Conservation (phyloP, 2,113 vertebrate species). For the Macheiramphus alcinus region DNA sequence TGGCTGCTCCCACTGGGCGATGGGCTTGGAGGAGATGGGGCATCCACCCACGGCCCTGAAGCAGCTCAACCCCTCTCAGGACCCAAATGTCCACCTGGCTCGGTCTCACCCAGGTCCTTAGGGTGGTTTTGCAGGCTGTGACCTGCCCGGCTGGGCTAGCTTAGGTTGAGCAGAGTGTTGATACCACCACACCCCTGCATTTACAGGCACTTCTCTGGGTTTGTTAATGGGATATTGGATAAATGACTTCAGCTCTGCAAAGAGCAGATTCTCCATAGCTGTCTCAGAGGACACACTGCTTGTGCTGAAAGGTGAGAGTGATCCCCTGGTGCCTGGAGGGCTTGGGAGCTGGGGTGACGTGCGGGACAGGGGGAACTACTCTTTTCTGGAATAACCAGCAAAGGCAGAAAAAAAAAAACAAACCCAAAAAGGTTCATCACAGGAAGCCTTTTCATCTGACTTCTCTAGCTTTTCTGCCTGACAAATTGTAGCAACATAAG, state of each 20-base stretch:
- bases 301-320: not conserved
- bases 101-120: too few relatives aligned
- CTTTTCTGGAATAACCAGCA: not conserved
- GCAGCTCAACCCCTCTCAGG: not conserved
- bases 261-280: too few relatives aligned
- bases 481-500: not conserved
- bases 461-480: not conserved
- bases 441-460: not conserved
- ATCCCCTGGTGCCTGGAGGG: not conserved
- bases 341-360: not conserved
- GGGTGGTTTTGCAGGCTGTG: not conserved
- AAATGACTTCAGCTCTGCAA: not conserved
- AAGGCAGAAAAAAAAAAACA: not conserved
- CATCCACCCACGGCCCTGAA: not conserved
- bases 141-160: not conserved
- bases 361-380: not conserved
- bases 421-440: not conserved
- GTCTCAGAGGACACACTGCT: accelerated
- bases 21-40: not conserved
- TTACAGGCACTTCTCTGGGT: not conserved
- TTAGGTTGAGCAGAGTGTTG: not conserved
- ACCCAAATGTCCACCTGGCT: not conserved
- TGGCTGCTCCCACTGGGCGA: not conserved
- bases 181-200: accelerated
- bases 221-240: not conserved